Conservation (phyloP, 2,113 vertebrate species). For the Sinocyclocheilus anshuiensis region DNA sequence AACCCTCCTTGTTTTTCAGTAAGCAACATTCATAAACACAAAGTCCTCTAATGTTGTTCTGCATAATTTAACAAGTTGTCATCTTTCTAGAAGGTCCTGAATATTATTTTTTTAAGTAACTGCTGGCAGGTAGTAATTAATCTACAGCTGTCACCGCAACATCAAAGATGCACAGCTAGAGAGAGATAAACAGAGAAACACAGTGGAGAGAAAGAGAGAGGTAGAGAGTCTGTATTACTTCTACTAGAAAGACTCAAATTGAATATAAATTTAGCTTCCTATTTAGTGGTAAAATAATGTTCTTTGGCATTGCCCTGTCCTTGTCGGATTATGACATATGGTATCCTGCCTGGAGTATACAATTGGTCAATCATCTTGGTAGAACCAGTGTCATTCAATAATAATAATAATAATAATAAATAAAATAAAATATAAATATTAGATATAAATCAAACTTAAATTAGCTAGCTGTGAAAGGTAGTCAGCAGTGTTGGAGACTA, state of each 20-base stretch:
- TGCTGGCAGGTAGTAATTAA: slow-evolving; percentile 57
- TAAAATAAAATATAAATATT: no score
- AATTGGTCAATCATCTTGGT: no score
- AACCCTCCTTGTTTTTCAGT: slow-evolving; percentile 23
- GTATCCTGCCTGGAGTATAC: no score
- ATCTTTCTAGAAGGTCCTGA: slow-evolving; percentile 47
- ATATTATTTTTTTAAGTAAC: slow-evolving; percentile 55
- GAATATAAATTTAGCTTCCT: neutral
- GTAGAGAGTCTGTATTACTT: slow-evolving; percentile 1
- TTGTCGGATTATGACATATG: neutral
- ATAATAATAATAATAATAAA: no score
- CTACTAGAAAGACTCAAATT: neutral
- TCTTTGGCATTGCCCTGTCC: neutral
- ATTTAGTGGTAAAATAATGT: neutral
- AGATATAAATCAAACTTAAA: no score
- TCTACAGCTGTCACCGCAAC: slow-evolving; percentile 51
- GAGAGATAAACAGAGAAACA: neutral
- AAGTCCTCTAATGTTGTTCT: slow-evolving; percentile 33
- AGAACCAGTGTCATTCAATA: no score
- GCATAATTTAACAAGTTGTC: slow-evolving; percentile 52
- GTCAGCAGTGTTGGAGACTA: no score
- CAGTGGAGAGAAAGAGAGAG: slow-evolving; percentile 5
- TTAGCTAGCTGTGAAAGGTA: no score
- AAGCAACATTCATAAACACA: slow-evolving; percentile 22
- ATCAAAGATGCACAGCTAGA: slow-evolving; percentile 48